Base-by-base conservation (phyloP, 1,140 invertebrate genomes). In the Drosophila bocqueti region DNA sequence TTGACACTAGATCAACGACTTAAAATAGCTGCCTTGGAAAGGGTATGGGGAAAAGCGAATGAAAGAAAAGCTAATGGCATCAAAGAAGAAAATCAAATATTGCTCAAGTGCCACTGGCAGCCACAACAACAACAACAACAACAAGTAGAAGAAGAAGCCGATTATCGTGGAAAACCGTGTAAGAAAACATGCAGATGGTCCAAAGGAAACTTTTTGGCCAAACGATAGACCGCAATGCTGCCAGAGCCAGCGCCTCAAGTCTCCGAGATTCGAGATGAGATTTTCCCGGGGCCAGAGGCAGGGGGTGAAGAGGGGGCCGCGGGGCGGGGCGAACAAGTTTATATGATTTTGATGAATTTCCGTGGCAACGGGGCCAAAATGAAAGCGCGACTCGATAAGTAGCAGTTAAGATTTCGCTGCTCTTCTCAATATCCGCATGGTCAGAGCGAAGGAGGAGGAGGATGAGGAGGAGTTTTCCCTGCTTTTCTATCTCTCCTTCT, bases 311-410 rank as follows among this genome's bases (percentile, higher is more conserved):
- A 2, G 36, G n/a, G 6, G 7, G 9, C 5, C 10, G 38, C 11
- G 3, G n/a, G 9, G 42, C 10, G 46, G 49, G 55, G 31, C 61
- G 80, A 91, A 74, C 61, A 81, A 78, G 87, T 91, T 91, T 83
- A 89, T 91, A 91, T 87, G 81, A 91, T 91, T 91, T 91, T 91
- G 85, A 90, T 91, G 87, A 87, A 89, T 91, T 91, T 83, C 87
- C 81, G 78, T 91, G 87, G 80, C 87, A 91, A 91, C 84, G 84
- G 83, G 81, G 84, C 87, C 87, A 86, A 91, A 84, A 83, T 83
- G 80, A 89, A 90, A 87, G 60, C 61, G 75, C 77, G 57, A 68
- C 85, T 90, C 85, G 79, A 89, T 90, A 89, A 89, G 85, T 90
- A 89, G 82, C 85, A 91, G 81, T 91, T 85, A 91, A 80, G 82